Conservation (phyloP, 2,113 vertebrate species). For the Albula glossodonta region DNA sequence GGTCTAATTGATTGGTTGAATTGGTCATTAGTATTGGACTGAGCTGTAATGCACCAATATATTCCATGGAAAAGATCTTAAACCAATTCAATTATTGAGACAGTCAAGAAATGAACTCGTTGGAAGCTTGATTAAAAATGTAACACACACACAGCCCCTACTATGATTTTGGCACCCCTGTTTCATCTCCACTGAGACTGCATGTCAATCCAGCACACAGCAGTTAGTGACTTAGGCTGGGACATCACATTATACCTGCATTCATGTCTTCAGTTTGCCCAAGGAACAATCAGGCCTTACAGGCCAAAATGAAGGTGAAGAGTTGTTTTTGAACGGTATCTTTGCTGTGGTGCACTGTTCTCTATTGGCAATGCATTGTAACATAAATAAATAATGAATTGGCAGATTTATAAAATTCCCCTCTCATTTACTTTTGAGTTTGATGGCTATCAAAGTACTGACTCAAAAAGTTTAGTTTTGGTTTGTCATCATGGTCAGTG, state of each 20-base stretch:
- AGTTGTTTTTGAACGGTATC: conserved; percentile 4
- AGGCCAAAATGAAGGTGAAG: background rate
- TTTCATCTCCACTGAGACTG: background rate
- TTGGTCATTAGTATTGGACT: background rate
- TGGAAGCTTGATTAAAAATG: no score
- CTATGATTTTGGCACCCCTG: background rate
- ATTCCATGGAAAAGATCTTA: no score
- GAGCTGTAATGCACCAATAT: background rate
- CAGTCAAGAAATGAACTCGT: no score
- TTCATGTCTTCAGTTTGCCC: background rate
- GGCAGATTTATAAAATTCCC: no score
- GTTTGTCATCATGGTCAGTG: background rate
- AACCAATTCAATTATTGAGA: no score
- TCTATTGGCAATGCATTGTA: no score
- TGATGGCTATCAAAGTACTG: background rate
- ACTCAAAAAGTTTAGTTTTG: background rate
- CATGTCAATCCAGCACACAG: background rate
- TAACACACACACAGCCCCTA: no score
- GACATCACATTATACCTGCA: background rate
- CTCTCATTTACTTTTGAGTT: background rate
- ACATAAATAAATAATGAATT: no score
- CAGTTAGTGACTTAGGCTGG: background rate
- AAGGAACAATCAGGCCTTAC: background rate
- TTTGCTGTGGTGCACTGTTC: background rate
- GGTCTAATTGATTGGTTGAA: background rate